Conservation (phyloP, 2,113 vertebrate genomes). For the Cavia aperea region DNA sequence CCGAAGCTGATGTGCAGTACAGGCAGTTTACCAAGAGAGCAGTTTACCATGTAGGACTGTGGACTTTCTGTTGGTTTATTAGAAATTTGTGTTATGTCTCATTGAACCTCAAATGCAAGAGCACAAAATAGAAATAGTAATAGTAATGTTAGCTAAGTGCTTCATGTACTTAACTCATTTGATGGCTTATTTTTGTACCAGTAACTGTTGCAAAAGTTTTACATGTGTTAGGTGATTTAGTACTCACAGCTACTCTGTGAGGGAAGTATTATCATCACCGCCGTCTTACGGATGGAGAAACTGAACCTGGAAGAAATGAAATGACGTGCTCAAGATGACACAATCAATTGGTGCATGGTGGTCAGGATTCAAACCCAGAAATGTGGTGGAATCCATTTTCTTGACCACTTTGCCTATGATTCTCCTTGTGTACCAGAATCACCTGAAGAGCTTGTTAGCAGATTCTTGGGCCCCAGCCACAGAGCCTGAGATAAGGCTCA, state of each 20-base stretch:
- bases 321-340: background rate
- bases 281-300: background rate
- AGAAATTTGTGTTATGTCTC: background rate
- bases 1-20: background rate
- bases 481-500: background rate
- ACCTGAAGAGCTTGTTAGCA: background rate
- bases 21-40: background rate
- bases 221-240: background rate
- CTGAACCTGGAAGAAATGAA: background rate
- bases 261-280: background rate
- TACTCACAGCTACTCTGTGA: background rate
- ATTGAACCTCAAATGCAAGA: slow-evolving; percentile 19
- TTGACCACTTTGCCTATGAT: background rate
- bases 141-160: background rate
- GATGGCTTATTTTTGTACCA: background rate
- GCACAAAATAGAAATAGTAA: background rate
- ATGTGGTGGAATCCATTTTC: background rate
- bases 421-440: background rate
- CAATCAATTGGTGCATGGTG: background rate
- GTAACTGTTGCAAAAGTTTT: background rate
- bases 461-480: background rate
- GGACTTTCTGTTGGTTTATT: background rate
- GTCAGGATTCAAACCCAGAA: background rate
- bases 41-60: background rate
- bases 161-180: background rate